A percentile compares a stretch with the other conserved stretches of the same genome.
phyloP scores from a whole-genome alignment of 2,113 vertebrate species.

The Numenius arquata region DNA sequence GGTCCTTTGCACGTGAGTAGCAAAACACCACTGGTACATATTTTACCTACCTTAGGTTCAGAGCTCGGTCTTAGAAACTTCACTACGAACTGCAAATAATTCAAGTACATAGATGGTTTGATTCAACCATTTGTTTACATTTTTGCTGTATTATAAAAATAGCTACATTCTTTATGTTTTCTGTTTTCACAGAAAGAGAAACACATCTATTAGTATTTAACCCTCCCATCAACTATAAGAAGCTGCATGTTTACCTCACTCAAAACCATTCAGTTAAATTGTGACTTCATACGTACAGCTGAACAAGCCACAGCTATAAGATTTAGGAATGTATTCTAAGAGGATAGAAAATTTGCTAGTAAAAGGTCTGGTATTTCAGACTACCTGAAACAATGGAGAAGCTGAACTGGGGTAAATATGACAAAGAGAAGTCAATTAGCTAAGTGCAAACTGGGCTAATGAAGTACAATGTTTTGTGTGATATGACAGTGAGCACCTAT shows the following conservation, averaged over 20 bases:
- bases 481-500: background rate
- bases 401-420: background rate
- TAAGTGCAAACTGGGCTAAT: background rate
- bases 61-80: background rate
- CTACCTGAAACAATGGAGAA: background rate
- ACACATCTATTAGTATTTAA: background rate
- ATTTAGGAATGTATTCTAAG: background rate
- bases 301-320: background rate
- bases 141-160: background rate
- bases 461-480: background rate
- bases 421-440: background rate
- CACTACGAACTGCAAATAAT: background rate
- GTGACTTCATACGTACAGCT: background rate
- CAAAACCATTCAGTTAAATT: background rate
- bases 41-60: background rate
- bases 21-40: background rate
- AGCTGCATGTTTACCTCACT: background rate
- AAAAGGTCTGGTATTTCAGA: background rate
- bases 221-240: background rate
- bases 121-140: background rate
- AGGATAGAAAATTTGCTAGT: background rate
- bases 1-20: fast-evolving
- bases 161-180: background rate
- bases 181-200: background rate
- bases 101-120: background rate